Base-by-base conservation (phyloP, 2,797 vertebrate genomes). In the Liparis tanakae region DNA sequence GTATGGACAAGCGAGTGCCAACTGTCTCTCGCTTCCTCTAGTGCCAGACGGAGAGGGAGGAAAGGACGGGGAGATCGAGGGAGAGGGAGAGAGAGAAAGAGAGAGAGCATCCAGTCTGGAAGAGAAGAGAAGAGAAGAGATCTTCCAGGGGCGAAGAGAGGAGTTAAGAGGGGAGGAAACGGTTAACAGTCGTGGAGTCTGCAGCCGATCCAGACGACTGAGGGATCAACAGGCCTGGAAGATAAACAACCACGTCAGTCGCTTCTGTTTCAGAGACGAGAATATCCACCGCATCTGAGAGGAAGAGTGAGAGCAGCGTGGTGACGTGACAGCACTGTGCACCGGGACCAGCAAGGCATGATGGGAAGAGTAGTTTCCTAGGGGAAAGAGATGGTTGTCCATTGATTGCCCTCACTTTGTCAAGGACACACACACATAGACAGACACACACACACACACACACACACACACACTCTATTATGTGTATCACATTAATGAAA, bases 291-390 rank as follows among this genome's bases (percentile, higher is more conserved):
- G 12, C 70, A 46, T 84, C 72, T 67, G 60, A 78, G 80, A 87
- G 84, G 79, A 51, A 51, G 12, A 51, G n/a, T 51, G 51, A 77
- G 77, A 78, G 72, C 73, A 63, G 13, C 80, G 84, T 53, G 63
- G 81, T 72, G 80, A 73, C 72, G 76, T 54, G 72, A 81, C 62
- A 83, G 77, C 81, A 41, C 67, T 82, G 78, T 78, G 67, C 63
- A 64, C 80, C 70, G 84, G 85, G 92, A 88, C 60, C 90, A 90
- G 68, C 78, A 61, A 33, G 76, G 80, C 82, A 82, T 82, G 85
- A 87, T 89, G 89, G 90, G 90, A 87, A 89, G 78, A 74, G 83
- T 69, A 79, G 81, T 84, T 72, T 77, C 60, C 15, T 71, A 62
- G 72, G 74, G 74, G 77, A 68, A 51, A 56, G 59, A 57, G 14